These are phyloP conservation scores for Ceryle rudis DNA, from an alignment of 2,797 vertebrate genomes.

Conservation along the genomic window DNA sequence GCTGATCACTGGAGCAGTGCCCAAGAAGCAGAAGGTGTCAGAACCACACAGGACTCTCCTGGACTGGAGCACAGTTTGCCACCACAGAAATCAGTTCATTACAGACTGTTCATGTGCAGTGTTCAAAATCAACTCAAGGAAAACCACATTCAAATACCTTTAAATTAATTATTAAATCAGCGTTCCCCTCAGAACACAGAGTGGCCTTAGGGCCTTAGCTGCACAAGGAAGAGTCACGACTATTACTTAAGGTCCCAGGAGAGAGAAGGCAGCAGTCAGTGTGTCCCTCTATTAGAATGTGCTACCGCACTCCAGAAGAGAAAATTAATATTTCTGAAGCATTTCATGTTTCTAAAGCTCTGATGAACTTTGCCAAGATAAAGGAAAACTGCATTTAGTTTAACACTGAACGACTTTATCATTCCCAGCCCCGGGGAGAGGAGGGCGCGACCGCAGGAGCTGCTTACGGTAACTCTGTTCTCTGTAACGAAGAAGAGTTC, in stretches of 20 bases:
- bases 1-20: background rate
- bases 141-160: background rate
- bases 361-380: background rate
- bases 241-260: background rate
- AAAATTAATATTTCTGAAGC: background rate
- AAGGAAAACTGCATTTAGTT: background rate
- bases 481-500: conserved; percentile 97
- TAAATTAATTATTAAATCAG: background rate
- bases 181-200: background rate
- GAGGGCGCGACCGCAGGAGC: background rate
- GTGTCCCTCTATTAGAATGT: background rate
- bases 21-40: background rate
- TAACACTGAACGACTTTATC: background rate
- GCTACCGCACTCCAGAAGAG: background rate
- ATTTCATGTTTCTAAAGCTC: background rate
- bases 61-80: background rate
- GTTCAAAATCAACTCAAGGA: background rate
- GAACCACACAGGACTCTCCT: background rate
- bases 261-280: background rate
- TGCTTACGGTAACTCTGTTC: conserved; percentile 89
- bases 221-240: background rate
- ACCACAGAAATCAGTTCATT: background rate
- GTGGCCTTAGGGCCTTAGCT: background rate
- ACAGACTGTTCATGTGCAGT: background rate
- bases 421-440: background rate